phyloP scores from a whole-genome alignment of 1,140 invertebrate genomes.

The Amyelois transitella region DNA sequence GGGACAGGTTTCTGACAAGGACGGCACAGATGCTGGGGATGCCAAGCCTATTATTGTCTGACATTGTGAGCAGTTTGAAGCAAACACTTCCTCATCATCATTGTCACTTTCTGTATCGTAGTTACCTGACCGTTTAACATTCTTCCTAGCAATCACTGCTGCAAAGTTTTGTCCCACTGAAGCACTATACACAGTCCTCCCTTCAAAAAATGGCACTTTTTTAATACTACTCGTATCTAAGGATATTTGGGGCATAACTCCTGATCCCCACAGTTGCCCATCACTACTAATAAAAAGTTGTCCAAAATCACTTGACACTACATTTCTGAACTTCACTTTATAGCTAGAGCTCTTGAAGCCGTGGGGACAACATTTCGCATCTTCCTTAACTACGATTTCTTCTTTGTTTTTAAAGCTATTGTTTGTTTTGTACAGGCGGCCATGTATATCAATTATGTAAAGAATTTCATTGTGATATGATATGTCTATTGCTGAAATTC shows the following conservation, averaged over 20 bases:
- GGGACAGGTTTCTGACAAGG: constrained; percentile 68
- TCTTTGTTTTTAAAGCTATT: constrained; percentile 73
- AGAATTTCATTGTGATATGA: constrained; percentile 76
- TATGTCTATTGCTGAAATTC: constrained; percentile 76
- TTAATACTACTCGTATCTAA: constrained; percentile 77
- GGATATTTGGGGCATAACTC: constrained; percentile 81
- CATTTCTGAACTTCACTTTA: constrained; percentile 77
- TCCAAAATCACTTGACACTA: constrained; percentile 77
- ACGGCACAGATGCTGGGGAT: constrained; percentile 72
- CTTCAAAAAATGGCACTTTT: constrained; percentile 81
- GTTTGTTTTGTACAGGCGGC: constrained; percentile 77
- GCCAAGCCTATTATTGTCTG: constrained; percentile 71
- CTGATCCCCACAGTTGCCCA: constrained; percentile 84
- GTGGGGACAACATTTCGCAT: constrained; percentile 77
- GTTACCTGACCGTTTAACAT: constrained; percentile 68
- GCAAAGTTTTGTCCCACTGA: constrained; percentile 82
- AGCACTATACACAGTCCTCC: constrained; percentile 77
- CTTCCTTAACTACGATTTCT: constrained; percentile 79
- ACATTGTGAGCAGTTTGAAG: constrained; percentile 79
- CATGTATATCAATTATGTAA: constrained; percentile 78
- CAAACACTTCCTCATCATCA: constrained; percentile 79
- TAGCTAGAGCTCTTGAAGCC: constrained; percentile 78
- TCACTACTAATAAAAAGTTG: constrained; percentile 79
- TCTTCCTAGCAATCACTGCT: constrained; percentile 79
- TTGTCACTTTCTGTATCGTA: constrained; percentile 78